phyloP scores from a whole-genome alignment of 2,797 vertebrate genomes.

The Rhinoraja longicauda region DNA sequence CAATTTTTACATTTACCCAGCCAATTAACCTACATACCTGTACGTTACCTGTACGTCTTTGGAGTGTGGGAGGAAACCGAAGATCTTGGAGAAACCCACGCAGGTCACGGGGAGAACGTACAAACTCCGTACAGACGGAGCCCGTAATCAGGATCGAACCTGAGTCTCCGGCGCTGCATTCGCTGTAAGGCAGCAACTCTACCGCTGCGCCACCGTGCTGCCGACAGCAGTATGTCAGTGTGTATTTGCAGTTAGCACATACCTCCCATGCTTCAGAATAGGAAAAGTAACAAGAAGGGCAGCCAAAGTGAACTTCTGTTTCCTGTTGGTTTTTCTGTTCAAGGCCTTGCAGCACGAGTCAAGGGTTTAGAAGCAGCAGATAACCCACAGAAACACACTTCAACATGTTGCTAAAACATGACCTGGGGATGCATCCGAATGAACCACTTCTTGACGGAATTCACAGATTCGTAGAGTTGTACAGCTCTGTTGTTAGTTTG shows the following conservation, averaged over 20 bases:
- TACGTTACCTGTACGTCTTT: too few species aligned
- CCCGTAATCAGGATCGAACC: too few species aligned
- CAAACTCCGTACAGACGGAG: too few species aligned
- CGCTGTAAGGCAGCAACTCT: too few species aligned
- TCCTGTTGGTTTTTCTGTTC: not conserved
- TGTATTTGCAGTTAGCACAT: not conserved
- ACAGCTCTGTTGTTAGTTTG: too few species aligned
- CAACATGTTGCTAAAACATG: not conserved
- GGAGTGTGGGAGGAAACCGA: too few species aligned
- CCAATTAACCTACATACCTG: too few species aligned
- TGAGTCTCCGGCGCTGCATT: too few species aligned
- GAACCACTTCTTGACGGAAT: not conserved
- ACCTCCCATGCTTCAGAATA: not conserved
- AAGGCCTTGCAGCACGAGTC: not conserved
- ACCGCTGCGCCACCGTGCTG: too few species aligned
- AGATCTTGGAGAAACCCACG: too few species aligned
- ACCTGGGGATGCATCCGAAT: not conserved
- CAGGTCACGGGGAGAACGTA: too few species aligned
- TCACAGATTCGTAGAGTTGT: not conserved
- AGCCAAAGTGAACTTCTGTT: not conserved
- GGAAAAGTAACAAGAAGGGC: not conserved
- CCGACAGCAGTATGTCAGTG: not conserved
- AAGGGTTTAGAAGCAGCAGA: not conserved
- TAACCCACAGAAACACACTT: not conserved
- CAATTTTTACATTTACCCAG: too few species aligned